A percentile compares a stretch with the other conserved stretches of the same genome.
Evolutionary conservation across 2,113 vertebrate species (phyloP).

Genomic region (Odontesthes bonariensis): DNA sequence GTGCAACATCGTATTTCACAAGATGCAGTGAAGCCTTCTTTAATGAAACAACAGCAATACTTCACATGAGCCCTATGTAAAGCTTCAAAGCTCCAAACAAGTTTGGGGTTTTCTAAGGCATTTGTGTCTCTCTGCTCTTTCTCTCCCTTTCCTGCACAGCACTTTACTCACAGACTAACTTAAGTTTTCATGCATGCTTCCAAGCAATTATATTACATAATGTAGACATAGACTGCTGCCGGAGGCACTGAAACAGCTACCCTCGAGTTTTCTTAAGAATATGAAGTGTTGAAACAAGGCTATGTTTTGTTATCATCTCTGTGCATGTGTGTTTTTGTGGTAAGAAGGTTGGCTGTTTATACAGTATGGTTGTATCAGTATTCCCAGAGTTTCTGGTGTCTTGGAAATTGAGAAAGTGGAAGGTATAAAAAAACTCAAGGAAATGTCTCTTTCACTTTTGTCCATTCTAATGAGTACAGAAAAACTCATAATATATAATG

Average conservation of each 20-base stretch:
- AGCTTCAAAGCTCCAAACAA: constrained; percentile 22
- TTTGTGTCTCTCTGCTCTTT: background rate
- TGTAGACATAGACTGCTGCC: background rate
- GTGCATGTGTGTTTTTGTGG: too few species aligned
- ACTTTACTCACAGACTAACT: background rate
- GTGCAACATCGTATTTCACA: constrained; percentile 33
- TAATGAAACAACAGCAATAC: constrained; percentile 30
- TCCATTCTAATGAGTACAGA: too few species aligned
- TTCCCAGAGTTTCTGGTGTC: too few species aligned
- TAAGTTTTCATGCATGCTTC: background rate
- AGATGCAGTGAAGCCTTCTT: constrained; percentile 14
- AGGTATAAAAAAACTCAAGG: too few species aligned
- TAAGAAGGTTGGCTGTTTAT: too few species aligned
- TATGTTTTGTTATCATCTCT: too few species aligned
- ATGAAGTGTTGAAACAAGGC: background rate
- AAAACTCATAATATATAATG: too few species aligned
- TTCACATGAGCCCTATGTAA: constrained; percentile 29
- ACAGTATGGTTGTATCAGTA: too few species aligned
- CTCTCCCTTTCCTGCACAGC: background rate
- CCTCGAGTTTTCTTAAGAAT: background rate
- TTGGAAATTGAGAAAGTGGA: too few species aligned
- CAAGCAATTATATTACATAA: too few species aligned
- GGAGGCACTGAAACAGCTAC: too few species aligned
- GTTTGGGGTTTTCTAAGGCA: background rate
- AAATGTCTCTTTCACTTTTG: too few species aligned